phyloP scores from a whole-genome alignment of 2,113 vertebrate genomes.

The Sphyrna mokarran region DNA sequence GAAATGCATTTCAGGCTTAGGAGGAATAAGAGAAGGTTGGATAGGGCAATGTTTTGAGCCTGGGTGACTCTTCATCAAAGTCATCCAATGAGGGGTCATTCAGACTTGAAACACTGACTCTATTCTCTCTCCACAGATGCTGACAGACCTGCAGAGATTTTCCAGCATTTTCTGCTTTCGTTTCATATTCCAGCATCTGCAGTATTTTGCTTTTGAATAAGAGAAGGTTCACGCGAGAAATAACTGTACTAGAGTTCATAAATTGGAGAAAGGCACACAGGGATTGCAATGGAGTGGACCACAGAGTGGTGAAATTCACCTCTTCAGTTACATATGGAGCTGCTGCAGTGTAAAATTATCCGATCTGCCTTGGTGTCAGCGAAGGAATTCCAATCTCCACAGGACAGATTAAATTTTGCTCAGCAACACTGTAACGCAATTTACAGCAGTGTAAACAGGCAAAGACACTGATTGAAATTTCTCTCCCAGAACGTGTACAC shows the following conservation, averaged over 20 bases:
- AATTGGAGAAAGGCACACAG: not conserved
- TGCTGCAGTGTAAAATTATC: not conserved
- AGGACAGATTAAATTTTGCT: constrained; percentile 19
- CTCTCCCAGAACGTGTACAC: not conserved
- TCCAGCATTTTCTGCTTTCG: too few relatives aligned
- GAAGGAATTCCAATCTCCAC: not conserved
- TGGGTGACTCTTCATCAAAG: too few relatives aligned
- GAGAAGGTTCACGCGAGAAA: not conserved
- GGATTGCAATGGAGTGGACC: not conserved
- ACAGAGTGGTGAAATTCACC: not conserved
- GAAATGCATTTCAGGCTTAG: not conserved
- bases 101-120: too few relatives aligned
- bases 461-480: constrained; percentile 4
- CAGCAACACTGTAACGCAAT: not conserved
- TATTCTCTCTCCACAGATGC: too few relatives aligned
- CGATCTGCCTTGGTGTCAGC: not conserved
- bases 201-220: too few relatives aligned
- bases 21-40: not conserved
- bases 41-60: too few relatives aligned
- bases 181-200: too few relatives aligned
- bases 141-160: too few relatives aligned
- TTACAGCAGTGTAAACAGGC: constrained; percentile 20
- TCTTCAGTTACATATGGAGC: not conserved
- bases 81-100: too few relatives aligned
- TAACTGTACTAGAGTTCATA: not conserved